Percentiles rank a stretch among this genome's conserved stretches.
phyloP scores from a whole-genome alignment of 2,888 invertebrate genomes.

The Leptinotarsa haldemani region DNA sequence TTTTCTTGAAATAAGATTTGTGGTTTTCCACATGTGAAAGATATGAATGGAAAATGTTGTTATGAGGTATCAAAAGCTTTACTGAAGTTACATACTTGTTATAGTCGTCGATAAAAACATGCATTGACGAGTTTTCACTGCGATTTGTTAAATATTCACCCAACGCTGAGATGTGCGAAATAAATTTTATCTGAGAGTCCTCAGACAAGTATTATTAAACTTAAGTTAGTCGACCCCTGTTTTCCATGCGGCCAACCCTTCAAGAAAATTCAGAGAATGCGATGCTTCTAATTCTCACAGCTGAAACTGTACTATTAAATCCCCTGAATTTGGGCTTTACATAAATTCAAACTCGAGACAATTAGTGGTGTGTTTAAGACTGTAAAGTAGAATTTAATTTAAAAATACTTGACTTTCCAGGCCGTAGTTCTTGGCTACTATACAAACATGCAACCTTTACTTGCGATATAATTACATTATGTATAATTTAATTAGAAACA shows the following conservation, averaged over 20 bases:
- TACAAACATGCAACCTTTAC: constrained; percentile 35
- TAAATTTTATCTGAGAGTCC: no score
- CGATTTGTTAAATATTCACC: no score
- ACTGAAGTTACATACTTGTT: no score
- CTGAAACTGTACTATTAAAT: constrained; percentile 9
- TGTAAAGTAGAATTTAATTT: constrained; percentile 34
- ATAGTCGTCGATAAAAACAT: no score
- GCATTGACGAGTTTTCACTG: no score
- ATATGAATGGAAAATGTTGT: no score
- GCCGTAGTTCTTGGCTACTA: constrained; percentile 31
- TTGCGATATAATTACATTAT: constrained; percentile 43
- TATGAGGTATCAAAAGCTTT: no score
- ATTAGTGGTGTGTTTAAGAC: constrained; percentile 37
- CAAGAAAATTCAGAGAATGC: constrained; percentile 13
- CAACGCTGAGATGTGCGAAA: no score
- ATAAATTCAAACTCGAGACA: constrained; percentile 28
- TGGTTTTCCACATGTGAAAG: no score
- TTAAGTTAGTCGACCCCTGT: not conserved
- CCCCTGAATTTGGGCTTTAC: constrained; percentile 15
- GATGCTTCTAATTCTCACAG: constrained; percentile 17
- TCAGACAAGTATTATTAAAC: not conserved
- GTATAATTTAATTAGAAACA: constrained; percentile 51
- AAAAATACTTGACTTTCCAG: constrained; percentile 32
- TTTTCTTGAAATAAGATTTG: no score
- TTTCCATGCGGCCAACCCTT: not conserved